A percentile compares a stretch with the other conserved stretches of the same genome.
phyloP scores from a whole-genome alignment of 2,113 vertebrate genomes.

The Aepyceros melampus region DNA sequence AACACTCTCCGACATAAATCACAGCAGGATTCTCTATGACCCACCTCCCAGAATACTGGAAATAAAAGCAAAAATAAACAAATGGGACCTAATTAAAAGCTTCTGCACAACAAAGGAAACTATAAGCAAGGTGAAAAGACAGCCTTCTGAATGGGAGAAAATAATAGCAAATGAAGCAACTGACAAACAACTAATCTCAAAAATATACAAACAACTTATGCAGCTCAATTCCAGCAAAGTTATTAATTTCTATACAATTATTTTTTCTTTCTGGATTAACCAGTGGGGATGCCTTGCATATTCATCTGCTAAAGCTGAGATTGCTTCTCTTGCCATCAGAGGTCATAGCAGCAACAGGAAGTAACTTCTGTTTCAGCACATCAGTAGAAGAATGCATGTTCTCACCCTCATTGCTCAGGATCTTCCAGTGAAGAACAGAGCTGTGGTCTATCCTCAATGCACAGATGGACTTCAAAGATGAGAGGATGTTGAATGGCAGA shows the following conservation, averaged over 20 bases:
- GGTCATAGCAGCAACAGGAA: background rate
- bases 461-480: background rate
- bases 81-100: too few relatives aligned
- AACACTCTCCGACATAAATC: too few relatives aligned
- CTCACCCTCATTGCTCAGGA: background rate
- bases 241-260: background rate
- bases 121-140: too few relatives aligned
- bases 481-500: background rate
- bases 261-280: slow-evolving; percentile 38
- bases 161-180: too few relatives aligned
- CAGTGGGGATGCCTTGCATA: background rate
- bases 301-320: background rate
- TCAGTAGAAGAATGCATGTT: background rate
- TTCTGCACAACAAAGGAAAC: too few relatives aligned
- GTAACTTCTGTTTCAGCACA: background rate
- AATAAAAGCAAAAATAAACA: too few relatives aligned
- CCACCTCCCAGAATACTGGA: too few relatives aligned
- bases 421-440: background rate
- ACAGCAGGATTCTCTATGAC: too few relatives aligned
- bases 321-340: slow-evolving; percentile 23
- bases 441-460: background rate
- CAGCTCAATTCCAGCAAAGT: too few relatives aligned
- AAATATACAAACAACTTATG: too few relatives aligned
- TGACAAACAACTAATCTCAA: too few relatives aligned
- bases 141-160: too few relatives aligned